Evolutionary conservation across 2,797 vertebrate genomes (phyloP).

Genomic region (Pseudocheirus occidentalis): DNA sequence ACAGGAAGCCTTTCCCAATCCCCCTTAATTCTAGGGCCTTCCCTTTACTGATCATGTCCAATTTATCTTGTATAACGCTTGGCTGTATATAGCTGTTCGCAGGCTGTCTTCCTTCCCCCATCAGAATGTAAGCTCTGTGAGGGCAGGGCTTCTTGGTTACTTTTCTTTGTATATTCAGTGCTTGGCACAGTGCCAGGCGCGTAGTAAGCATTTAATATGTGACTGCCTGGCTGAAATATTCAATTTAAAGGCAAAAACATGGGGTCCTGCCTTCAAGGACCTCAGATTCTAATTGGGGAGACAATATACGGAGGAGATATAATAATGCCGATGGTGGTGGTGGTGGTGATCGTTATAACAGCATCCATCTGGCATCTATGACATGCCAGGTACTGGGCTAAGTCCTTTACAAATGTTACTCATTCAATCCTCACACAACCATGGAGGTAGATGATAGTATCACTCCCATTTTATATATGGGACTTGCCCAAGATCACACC

Average conservation of each 20-base stretch:
- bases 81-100: neutral
- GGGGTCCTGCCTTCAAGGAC: neutral
- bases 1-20: neutral
- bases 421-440: neutral
- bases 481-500: neutral
- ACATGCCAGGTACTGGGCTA: neutral
- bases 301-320: neutral
- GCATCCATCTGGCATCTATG: neutral
- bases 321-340: neutral
- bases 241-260: neutral
- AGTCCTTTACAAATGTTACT: neutral
- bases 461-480: neutral
- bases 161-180: neutral
- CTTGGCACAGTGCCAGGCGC: neutral
- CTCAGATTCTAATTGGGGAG: neutral
- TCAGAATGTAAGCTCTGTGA: neutral
- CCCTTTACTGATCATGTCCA: neutral
- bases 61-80: neutral
- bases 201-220: neutral
- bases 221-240: neutral
- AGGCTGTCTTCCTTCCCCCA: neutral
- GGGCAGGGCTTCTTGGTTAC: neutral
- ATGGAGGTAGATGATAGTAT: neutral
- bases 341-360: neutral
- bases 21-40: neutral